phyloP scores from a whole-genome alignment of 1,140 invertebrate species.

The Macrostomum lignano region DNA sequence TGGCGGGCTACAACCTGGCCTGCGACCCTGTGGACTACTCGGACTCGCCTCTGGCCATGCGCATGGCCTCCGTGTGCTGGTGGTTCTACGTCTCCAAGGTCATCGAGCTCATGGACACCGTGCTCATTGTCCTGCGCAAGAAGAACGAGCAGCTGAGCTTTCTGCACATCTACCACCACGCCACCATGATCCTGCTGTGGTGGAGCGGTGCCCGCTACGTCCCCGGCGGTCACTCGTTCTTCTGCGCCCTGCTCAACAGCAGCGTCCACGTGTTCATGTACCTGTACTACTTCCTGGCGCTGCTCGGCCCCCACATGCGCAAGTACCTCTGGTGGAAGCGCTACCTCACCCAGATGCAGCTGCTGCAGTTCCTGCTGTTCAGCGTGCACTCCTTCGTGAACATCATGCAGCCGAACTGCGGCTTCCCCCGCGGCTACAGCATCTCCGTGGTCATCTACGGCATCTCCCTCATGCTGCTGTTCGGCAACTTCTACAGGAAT shows the following conservation, averaged over 20 bases:
- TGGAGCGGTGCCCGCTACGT: conserved; percentile 90
- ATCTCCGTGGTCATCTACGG: conserved; percentile 19
- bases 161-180: conserved; percentile 58
- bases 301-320: conserved; percentile 21
- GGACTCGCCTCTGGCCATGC: conserved; percentile 10
- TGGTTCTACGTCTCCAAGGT: conserved; percentile 89
- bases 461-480: conserved; percentile 17
- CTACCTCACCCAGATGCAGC: conserved; percentile 24
- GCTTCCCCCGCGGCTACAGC: conserved; percentile 16
- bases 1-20: conserved; percentile 11
- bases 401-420: conserved; percentile 13
- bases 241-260: conserved; percentile 26
- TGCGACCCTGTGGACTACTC: conserved; percentile 17
- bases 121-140: conserved; percentile 58
- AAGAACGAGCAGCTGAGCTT: conserved; percentile 53
- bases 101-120: conserved; percentile 72
- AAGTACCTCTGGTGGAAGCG: conserved; percentile 29
- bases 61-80: conserved; percentile 59
- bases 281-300: conserved; percentile 22
- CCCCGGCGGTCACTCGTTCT: conserved; percentile 42
- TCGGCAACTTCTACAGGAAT: conserved; percentile 22
- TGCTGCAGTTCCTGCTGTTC: conserved; percentile 21
- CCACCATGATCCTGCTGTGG: conserved; percentile 36
- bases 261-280: conserved; percentile 28
- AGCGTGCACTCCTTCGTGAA: conserved; percentile 15